Evolutionary conservation across 37 sponge, comb jelly and placozoan species (phyloP).

Genomic region (Aplysina aerophoba): DNA sequence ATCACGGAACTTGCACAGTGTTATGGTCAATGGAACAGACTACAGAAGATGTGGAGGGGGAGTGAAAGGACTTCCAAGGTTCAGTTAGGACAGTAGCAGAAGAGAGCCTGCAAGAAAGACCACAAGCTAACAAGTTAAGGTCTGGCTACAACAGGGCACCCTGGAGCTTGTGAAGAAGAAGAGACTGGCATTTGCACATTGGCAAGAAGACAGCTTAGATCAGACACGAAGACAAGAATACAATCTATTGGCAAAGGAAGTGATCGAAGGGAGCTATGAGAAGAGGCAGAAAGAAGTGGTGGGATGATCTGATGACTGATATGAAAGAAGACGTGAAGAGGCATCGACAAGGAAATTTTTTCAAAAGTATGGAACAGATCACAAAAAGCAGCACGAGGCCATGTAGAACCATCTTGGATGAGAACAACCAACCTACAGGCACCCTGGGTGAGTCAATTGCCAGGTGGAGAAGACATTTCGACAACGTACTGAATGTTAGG

Average conservation of each 20-base stretch:
- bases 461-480: neutral
- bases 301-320: neutral
- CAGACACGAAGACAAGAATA: neutral
- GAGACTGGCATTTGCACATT: neutral
- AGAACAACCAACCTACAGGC: neutral
- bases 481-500: neutral
- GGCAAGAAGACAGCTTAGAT: conserved; percentile 10
- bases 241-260: neutral
- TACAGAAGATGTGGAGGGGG: conserved; percentile 3
- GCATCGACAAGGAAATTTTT: neutral
- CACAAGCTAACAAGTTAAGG: conserved; percentile 2
- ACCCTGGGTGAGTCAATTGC: neutral
- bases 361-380: neutral
- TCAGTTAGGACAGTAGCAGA: conserved; percentile 3
- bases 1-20: conserved; percentile 1
- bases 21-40: conserved; percentile 1
- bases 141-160: neutral
- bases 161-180: neutral
- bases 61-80: conserved; percentile 10
- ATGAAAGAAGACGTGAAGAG: conserved; percentile 5
- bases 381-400: neutral
- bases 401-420: conserved; percentile 11
- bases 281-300: neutral
- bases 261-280: neutral
- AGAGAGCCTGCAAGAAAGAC: neutral